Conservation (phyloP, 2,888 invertebrate species). For the Ceraclea dissimilis region DNA sequence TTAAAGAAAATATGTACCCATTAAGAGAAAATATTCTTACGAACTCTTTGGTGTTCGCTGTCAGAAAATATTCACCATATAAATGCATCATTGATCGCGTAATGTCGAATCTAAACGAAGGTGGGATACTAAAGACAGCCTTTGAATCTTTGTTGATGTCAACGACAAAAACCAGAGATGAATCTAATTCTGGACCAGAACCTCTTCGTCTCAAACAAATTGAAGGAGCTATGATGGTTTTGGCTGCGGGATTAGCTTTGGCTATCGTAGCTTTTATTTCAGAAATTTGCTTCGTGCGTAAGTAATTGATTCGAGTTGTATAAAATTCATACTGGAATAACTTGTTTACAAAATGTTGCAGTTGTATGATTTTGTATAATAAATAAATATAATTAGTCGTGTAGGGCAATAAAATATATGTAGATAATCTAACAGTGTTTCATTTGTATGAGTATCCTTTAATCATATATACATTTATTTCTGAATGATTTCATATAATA, state of each 20-base stretch:
- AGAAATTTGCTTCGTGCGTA: constrained; percentile 6
- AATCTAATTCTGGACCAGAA: neutral
- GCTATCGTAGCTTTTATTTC: constrained; percentile 2
- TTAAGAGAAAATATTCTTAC: constrained; percentile 1
- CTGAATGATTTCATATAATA: no score
- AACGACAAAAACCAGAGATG: neutral
- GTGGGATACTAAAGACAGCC: constrained; percentile 4
- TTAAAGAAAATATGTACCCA: constrained; percentile 6
- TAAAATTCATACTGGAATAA: no score
- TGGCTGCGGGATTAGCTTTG: neutral
- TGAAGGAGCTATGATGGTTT: constrained; percentile 2
- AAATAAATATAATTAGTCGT: no score
- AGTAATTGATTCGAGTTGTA: no score
- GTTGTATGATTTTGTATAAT: no score
- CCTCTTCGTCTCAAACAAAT: constrained; percentile 3
- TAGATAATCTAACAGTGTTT: no score
- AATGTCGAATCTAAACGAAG: constrained; percentile 11
- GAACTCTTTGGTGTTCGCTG: constrained; percentile 9
- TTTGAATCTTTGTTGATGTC: neutral
- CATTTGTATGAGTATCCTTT: no score
- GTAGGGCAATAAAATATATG: no score
- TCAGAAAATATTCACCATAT: constrained; percentile 15
- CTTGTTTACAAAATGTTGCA: no score
- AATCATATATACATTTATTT: no score
- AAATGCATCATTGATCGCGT: constrained; percentile 10